phyloP scores from a whole-genome alignment of 2,797 vertebrate genomes.

The Thripadectes ignobilis region DNA sequence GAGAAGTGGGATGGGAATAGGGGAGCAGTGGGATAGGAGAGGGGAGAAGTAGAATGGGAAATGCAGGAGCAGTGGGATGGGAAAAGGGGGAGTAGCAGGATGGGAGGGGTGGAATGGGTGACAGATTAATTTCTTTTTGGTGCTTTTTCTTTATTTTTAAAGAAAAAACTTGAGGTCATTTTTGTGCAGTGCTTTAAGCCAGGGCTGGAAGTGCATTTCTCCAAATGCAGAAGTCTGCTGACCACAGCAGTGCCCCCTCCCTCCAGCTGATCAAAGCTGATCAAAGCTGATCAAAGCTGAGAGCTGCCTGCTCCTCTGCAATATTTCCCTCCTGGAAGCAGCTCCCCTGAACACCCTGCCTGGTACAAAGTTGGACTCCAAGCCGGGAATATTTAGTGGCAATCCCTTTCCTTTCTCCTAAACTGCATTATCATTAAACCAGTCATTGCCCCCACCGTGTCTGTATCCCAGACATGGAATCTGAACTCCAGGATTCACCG shows the following conservation, averaged over 20 bases:
- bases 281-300: neutral
- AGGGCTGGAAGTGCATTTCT: constrained; percentile 74
- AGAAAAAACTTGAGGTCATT: constrained; percentile 81
- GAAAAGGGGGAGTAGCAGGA: neutral
- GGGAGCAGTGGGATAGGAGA: neutral
- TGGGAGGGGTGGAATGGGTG: neutral
- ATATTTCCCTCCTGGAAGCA: neutral
- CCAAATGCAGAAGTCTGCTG: constrained; percentile 46
- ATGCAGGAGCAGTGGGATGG: no score
- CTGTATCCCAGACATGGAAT: constrained; percentile 13
- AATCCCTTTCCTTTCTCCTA: constrained; percentile 42
- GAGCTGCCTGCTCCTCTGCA: neutral
- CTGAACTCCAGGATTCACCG: neutral
- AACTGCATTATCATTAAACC: constrained; percentile 60
- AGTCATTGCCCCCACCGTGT: constrained; percentile 9
- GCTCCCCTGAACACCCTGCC: neutral
- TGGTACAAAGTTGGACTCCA: constrained; percentile 42
- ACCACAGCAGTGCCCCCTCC: constrained; percentile 6
- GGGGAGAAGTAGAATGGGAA: neutral
- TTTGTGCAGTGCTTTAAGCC: constrained; percentile 89
- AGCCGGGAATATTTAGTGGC: constrained; percentile 49
- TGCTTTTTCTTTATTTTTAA: constrained; percentile 64
- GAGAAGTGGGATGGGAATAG: neutral
- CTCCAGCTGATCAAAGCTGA: constrained; percentile 17
- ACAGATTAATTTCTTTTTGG: neutral